Evolutionary conservation across 2,888 invertebrate species (phyloP), one percentile per base, ranked within the genome.

Genomic region (Amphipyra berbera): DNA sequence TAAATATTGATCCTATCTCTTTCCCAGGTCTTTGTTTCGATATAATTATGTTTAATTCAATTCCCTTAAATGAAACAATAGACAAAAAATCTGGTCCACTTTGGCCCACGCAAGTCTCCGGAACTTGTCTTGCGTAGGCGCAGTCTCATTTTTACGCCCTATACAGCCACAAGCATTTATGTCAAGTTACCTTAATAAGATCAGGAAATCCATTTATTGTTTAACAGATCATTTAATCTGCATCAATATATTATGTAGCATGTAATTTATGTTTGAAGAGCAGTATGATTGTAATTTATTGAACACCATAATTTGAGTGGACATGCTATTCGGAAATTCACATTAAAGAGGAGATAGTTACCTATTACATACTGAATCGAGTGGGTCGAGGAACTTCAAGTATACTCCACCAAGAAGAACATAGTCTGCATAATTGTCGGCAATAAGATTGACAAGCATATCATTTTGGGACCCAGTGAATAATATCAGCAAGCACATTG

Each of bases 171-270:
- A 67, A 58, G 44, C 62, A 52, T 63, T 66, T 56, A 73, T 61
- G 58, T 61, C 76, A 67, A 69, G 73, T 72, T 73, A 64, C 80
- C 75, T 50, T 75, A 73, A 68, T 33, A 48, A 72, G 60, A 79
- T 48, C 66, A 73, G 75, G 78, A 77, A 79, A 69, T 67, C 57
- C 50, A 70, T 73, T 65, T 62, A 63, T 66, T 63, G 61, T 44
- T 37, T 61, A 48, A 65, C 48, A 63, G 53, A 73, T 64, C 0
- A 59, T 63, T 67, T 73, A 57, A 60, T 75, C 37, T 60, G 33
- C 35, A 45, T 56, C 33, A 15, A 56, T 57, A 46, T 40, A 54
- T 58, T 58, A 55, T 44, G 42, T 53, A 35, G 37, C 41, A 27
- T 13, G 38, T 57, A 47, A 56, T 52, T 59, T 41, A 57, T 55